phyloP scores from a whole-genome alignment of 1,140 invertebrate genomes.

The Lepidurus packardi region DNA sequence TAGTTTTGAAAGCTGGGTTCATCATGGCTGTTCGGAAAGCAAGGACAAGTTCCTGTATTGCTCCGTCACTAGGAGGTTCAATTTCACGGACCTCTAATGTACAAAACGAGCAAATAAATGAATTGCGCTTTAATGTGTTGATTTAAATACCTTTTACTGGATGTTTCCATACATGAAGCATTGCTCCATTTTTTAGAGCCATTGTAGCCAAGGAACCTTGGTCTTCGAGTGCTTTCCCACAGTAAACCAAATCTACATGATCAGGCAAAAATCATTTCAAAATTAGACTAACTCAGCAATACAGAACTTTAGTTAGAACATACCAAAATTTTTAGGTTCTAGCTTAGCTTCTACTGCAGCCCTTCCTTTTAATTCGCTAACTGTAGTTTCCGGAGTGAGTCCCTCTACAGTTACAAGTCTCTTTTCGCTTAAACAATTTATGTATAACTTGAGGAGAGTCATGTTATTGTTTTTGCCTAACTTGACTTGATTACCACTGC shows the following conservation, averaged over 20 bases:
- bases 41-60: conserved; percentile 35
- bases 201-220: background rate
- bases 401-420: background rate
- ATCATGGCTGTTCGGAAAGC: conserved; percentile 35
- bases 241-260: conserved; percentile 7
- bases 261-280: background rate
- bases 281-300: background rate
- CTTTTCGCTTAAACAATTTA: background rate
- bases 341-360: background rate
- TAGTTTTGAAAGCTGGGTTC: conserved; percentile 35
- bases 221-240: conserved; percentile 23
- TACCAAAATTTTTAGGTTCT: background rate
- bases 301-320: background rate
- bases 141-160: background rate
- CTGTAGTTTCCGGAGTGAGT: background rate
- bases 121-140: background rate
- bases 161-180: background rate
- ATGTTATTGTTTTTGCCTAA: background rate
- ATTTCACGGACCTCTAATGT: background rate
- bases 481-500: too few relatives aligned
- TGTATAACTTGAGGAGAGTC: background rate
- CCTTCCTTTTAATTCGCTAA: background rate
- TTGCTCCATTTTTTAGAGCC: background rate
- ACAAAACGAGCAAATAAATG: background rate
- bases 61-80: background rate